Evolutionary conservation across 2,888 invertebrate genomes (phyloP), one percentile per base, ranked within the genome.

Genomic region (Caradrina clavipalpis): DNA sequence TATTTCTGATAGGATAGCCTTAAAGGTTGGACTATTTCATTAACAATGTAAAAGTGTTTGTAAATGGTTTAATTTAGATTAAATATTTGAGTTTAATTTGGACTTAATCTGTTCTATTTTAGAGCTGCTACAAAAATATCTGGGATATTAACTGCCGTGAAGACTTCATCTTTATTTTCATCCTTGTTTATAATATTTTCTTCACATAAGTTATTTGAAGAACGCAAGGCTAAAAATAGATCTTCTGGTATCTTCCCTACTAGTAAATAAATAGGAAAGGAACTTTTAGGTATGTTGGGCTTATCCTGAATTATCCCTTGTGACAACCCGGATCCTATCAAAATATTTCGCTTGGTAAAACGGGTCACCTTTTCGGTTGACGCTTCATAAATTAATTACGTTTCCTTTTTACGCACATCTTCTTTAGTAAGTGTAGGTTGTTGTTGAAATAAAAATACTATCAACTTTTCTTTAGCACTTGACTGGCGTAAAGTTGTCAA

Each of bases 321-420:
- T 71, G 50, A 58, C 49, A 57, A 61, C 54, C 39, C 22, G 11
- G 51, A 63, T 62, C 58, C 22, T 77, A n/a, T 59, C 59, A 72
- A 61, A 66, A 73, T n/a, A 56, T 61, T 68, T 67, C 17, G 17
- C 15, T 45, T n/a, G 17, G 15, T 31, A 47, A 22, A 61, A 47
- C 19, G 35, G 35, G 15, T 5, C 54, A 50, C 54, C 19, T 58
- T 58, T 54, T 39, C 31, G 67, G 54, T 56, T 26, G 61, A 53
- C 31, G 26, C 39, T 62, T 50, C 21, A 63, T 51, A 49, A 76
- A 50, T 39, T 50, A 50, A 45, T 51, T 59, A 47, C 11, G 17
- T 53, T 69, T 50, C 62, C 10, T 39, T 57, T 51, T 57, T 45
- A 26, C 11, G 10, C 55, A 21, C n/a, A 21, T 39, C 5, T 42